Evolutionary conservation across 2,113 vertebrate species (phyloP).

Genomic region (Cyphomyrus plagiostoma): DNA sequence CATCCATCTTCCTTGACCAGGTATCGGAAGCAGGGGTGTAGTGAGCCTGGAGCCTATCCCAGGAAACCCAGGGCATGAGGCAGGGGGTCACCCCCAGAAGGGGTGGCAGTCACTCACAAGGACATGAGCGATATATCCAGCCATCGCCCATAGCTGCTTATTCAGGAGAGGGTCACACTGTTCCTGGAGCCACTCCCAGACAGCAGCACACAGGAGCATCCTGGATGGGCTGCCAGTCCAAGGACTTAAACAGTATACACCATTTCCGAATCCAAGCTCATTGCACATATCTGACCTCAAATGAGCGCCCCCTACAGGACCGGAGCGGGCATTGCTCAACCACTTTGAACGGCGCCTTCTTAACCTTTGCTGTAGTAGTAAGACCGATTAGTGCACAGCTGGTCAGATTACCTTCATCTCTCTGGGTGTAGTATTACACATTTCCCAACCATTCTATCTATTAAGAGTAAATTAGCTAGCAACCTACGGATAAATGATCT

Average conservation of each 20-base stretch:
- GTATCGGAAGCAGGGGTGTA: not conserved
- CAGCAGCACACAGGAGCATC: not conserved
- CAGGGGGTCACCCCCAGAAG: not conserved
- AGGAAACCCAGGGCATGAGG: not conserved
- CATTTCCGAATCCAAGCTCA: not conserved
- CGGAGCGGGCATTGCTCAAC: not conserved
- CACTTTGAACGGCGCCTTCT: not conserved
- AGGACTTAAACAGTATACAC: not conserved
- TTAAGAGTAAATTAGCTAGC: not conserved
- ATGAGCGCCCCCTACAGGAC: not conserved
- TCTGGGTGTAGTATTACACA: not conserved
- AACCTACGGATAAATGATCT: not conserved
- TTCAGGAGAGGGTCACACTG: not conserved
- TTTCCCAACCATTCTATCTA: not conserved
- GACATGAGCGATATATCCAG: not conserved
- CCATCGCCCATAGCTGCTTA: not conserved
- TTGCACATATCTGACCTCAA: not conserved
- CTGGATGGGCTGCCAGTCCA: not conserved
- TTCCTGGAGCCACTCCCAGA: not conserved
- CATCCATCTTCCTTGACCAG: not conserved
- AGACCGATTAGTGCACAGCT: not conserved
- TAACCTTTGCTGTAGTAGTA: not conserved
- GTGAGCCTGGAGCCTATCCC: not conserved
- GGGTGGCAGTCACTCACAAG: not conserved
- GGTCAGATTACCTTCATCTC: not conserved